phyloP scores from a whole-genome alignment of 1,140 invertebrate genomes.

The Halictus rubicundus region DNA sequence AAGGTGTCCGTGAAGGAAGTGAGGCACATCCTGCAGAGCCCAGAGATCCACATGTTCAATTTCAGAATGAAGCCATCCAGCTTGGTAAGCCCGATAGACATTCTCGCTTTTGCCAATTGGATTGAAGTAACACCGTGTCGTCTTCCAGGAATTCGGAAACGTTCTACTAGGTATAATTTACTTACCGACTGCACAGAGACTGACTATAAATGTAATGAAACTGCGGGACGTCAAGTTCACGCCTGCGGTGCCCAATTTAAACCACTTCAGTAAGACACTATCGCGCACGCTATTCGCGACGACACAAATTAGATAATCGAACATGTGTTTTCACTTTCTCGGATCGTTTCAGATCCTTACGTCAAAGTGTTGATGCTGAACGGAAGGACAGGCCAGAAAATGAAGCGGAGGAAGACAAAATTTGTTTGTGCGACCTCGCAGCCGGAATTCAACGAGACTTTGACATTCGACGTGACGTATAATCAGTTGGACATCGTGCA shows the following conservation, averaged over 20 bases:
- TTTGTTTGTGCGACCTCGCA: slow-evolving; percentile 66
- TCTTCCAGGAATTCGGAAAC: slow-evolving; percentile 78
- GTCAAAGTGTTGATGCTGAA: slow-evolving; percentile 80
- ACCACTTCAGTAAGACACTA: slow-evolving; percentile 77
- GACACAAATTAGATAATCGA: too few species aligned
- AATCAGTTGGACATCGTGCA: slow-evolving; percentile 79
- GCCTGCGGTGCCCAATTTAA: slow-evolving; percentile 68
- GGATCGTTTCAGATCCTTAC: slow-evolving; percentile 77
- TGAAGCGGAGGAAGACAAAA: slow-evolving; percentile 82
- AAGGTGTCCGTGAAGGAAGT: slow-evolving; percentile 73
- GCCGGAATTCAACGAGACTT: slow-evolving; percentile 80
- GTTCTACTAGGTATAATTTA: slow-evolving; percentile 82
- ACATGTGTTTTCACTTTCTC: too few species aligned
- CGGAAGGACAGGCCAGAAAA: slow-evolving; percentile 78
- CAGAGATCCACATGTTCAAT: slow-evolving; percentile 76
- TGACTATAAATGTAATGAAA: slow-evolving; percentile 81
- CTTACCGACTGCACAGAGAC: slow-evolving; percentile 82
- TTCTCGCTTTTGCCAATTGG: too few species aligned
- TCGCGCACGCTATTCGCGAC: too few species aligned
- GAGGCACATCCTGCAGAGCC: slow-evolving; percentile 71
- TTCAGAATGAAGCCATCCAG: slow-evolving; percentile 76
- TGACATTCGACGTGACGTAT: slow-evolving; percentile 80
- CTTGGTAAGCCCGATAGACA: slow-evolving; percentile 59
- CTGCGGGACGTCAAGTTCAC: slow-evolving; percentile 78
- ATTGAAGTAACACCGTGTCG: too few species aligned